Base-by-base conservation (phyloP, 2,797 vertebrate species). In the Aldrovandia affinis region DNA sequence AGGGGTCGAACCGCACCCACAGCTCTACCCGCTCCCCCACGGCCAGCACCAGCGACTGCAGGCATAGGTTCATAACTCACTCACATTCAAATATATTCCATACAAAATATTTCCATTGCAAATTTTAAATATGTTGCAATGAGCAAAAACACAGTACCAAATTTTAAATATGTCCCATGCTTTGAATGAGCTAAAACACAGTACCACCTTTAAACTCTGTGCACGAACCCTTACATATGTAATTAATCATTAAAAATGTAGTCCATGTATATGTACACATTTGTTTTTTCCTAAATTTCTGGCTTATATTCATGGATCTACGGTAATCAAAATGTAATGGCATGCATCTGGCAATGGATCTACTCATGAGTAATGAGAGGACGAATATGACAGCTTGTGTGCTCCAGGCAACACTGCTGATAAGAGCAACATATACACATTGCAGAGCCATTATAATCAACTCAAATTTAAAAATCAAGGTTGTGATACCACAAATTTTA, bases 1-100 rank as follows among this genome's bases (percentile, higher is more conserved):
- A 65, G 75, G 97, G 96, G 89, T 98, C 93, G 87, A 98, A 98
- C 81, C 93, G 88, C 1, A 99, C 75, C 88, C 92, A 96, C 57
- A 98, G 54, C 20, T 93, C 91, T 50, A 89, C 89, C 81, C 94
- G 88, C 86, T 86, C 90, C 28, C 91, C 88, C 0, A 89, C 75
- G 3, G 87, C 91, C 92, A 99, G 83, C 84, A 89, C 89, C 70
- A 96, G 8, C 9, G 90, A 91, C 98, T 98, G 88, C 5, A 88
- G 85, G 83, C 89, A 36, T 87, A 83, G 63, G 20, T n/a, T 70
- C 65, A 70, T 15, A 39, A 5, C 30, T 70, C 65, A 70, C 20
- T 39, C 65, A 81, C 1, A 57, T 61, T 68, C 15, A 70, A 9
- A 68, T 65, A 39, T 14, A 73, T 28, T 39, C 36, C 36, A 30